Conservation (phyloP, 2,888 invertebrate species). For the Anthophora plumipes region DNA sequence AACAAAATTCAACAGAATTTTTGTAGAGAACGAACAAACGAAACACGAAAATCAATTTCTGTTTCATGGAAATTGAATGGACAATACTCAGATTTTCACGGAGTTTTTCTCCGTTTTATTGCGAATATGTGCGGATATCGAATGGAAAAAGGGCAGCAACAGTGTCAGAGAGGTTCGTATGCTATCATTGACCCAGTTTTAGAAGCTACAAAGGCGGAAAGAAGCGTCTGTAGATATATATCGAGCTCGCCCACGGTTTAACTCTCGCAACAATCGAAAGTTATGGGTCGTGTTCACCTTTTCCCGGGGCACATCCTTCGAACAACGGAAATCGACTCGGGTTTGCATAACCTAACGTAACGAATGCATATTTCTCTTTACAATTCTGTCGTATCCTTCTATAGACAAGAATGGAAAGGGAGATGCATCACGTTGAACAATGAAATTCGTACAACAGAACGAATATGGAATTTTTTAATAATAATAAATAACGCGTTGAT, state of each 20-base stretch:
- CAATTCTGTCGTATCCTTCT: not conserved
- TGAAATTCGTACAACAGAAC: not conserved
- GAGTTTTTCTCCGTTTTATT: too few relatives aligned
- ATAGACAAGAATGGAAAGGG: not conserved
- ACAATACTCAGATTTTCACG: too few relatives aligned
- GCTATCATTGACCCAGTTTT: conserved; percentile 11
- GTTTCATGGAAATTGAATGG: too few relatives aligned
- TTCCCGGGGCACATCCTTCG: conserved; percentile 10
- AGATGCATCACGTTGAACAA: not conserved
- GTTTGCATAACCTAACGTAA: conserved; percentile 5
- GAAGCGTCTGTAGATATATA: not conserved
- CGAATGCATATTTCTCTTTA: not conserved
- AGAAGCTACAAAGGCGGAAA: conserved; percentile 3
- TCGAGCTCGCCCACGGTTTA: not conserved
- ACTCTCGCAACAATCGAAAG: conserved; percentile 22
- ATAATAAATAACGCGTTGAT: too few relatives aligned
- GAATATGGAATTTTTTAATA: not conserved
- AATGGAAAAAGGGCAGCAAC: too few relatives aligned
- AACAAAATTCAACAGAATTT: too few relatives aligned
- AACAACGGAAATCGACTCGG: conserved; percentile 15
- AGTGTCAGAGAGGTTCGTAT: not conserved
- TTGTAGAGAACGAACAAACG: too few relatives aligned
- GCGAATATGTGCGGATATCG: too few relatives aligned
- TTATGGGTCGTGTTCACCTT: not conserved
- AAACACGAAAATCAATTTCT: too few relatives aligned